These are phyloP conservation scores for Varanus salvator DNA, from an alignment of 2,113 vertebrate genomes.

Conservation along the genomic window DNA sequence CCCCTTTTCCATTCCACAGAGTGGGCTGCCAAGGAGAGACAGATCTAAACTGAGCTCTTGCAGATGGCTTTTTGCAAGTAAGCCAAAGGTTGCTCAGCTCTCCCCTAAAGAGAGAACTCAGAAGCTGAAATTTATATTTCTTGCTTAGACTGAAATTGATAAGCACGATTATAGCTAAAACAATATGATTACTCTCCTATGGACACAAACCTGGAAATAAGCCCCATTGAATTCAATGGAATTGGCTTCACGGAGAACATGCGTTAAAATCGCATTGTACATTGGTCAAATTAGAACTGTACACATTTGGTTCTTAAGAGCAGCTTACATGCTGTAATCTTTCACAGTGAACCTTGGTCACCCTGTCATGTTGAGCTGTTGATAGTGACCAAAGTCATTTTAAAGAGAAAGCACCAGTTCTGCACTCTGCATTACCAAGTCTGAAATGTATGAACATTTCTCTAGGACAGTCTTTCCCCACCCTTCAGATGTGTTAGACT, in stretches of 20 bases:
- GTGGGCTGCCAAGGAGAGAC: too few species aligned
- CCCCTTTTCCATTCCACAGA: too few species aligned
- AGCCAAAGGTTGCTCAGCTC: not conserved
- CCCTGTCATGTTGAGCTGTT: not conserved
- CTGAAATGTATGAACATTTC: slow-evolving; percentile 37
- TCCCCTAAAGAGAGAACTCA: not conserved
- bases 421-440: not conserved
- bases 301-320: not conserved
- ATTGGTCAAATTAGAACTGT: not conserved
- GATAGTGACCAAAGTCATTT: not conserved
- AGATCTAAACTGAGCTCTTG: too few species aligned
- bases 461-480: not conserved
- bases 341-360: not conserved
- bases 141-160: not conserved
- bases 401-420: not conserved
- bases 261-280: not conserved
- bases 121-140: not conserved
- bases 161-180: not conserved
- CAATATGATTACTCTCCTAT: not conserved
- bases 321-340: not conserved
- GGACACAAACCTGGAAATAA: not conserved
- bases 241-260: not conserved
- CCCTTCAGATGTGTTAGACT: too few species aligned
- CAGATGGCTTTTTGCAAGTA: too few species aligned
- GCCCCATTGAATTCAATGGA: not conserved